Base-by-base conservation (phyloP, 2,113 vertebrate species). In the Gadus macrocephalus region DNA sequence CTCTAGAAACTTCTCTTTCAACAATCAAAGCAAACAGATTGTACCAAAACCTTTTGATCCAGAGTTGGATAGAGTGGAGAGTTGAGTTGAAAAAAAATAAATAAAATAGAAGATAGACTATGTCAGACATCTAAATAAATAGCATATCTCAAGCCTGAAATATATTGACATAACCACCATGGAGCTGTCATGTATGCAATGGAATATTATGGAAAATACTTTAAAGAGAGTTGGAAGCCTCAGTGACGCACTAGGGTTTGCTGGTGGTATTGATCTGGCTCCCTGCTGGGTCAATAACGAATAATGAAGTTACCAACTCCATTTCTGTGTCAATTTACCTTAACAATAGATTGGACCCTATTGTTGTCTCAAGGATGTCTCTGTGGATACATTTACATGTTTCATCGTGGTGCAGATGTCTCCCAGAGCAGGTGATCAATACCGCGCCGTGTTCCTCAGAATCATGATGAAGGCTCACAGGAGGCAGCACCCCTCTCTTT, bases 371-470 rank as follows among this genome's bases (percentile, higher is more conserved):
- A 66, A 69, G 66, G 66, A 70, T 80, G 72, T 76, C 82, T 83
- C 71, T 66, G 71, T 82, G 72, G 75, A 73, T 75, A 71, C 73
- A 71, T 68, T 72, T 66, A 64, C 67, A 81, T 77, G 75, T 76
- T 69, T 62, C 60, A 82, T 64, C 28, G 53, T 2, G 11, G 3
- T 79, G 81, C 8, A 82, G 87, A 88, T 81, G 80, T 78, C 69
- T 78, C 62, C 69, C 81, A 81, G 81, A 71, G 42, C 71, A 79
- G 68, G 35, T 63, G 83, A 91, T 90, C 89, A 86, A 86, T 88
- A 81, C 9, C 60, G 73, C 74, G 67, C 76, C 71, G 69, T 81
- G 83, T 88, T 85, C 76, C 71, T 71, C 60, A 12, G 72, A 81
- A 75, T 75, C 74, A 25, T 67, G 74, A 74, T 66, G 74, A 78